Conservation (phyloP, 2,797 vertebrate species). For the Esox masquinongy region DNA sequence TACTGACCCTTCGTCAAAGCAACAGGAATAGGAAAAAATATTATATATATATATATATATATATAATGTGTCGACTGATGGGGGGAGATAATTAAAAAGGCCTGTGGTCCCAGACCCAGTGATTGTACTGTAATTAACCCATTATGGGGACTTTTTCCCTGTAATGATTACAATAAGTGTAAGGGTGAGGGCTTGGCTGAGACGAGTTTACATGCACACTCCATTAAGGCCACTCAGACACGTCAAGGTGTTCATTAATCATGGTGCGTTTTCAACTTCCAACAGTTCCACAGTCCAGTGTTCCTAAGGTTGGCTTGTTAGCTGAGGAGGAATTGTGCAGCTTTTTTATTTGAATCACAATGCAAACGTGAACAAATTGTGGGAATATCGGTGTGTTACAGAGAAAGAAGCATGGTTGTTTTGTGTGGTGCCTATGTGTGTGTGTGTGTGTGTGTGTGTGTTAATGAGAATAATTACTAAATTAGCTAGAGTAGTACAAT, state of each 20-base stretch:
- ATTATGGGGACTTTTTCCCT: conserved; percentile 64
- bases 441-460: conserved; percentile 7
- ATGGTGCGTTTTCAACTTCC: conserved; percentile 61
- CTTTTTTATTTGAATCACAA: background rate
- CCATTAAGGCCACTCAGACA: conserved; percentile 74
- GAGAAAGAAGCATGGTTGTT: background rate
- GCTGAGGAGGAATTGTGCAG: conserved; percentile 37
- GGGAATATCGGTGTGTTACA: background rate
- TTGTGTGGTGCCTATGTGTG: background rate
- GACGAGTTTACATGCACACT: conserved; percentile 68
- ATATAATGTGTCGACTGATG: conserved; percentile 75
- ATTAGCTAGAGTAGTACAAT: no score
- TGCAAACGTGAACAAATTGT: background rate
- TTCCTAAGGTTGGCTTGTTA: conserved; percentile 51
- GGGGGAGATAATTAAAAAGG: conserved; percentile 73
- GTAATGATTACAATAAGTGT: conserved; percentile 76
- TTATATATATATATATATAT: conserved; percentile 70
- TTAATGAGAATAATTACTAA: background rate
- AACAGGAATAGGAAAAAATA: conserved; percentile 44
- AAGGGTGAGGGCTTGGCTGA: conserved; percentile 68
- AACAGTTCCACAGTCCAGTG: conserved; percentile 24
- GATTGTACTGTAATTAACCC: conserved; percentile 72
- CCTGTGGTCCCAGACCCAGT: conserved; percentile 61
- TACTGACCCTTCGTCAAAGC: conserved; percentile 56
- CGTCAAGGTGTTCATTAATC: conserved; percentile 72